Percentiles rank a stretch among this genome's conserved stretches.
Conservation (phyloP, 2,888 invertebrate genomes). For the Microchrysa polita region DNA sequence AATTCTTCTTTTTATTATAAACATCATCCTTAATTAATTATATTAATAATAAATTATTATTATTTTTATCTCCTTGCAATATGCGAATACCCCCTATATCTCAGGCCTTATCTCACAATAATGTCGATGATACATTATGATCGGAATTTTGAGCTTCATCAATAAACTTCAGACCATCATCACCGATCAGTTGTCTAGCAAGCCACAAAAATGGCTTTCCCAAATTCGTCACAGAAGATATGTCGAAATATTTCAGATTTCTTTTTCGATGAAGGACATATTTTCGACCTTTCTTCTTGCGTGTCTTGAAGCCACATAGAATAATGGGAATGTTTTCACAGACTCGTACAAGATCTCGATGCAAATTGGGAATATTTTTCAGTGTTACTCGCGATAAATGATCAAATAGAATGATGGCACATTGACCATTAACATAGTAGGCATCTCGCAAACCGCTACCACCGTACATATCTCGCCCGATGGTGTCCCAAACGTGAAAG, state of each 20-base stretch:
- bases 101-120: too few species aligned
- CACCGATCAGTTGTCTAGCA: constrained; percentile 97
- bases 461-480: constrained; percentile 99
- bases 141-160: constrained; percentile 96
- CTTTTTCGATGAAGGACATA: constrained; percentile 99
- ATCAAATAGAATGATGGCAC: constrained; percentile 99
- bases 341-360: constrained; percentile 97
- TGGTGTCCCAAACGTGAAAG: constrained; percentile 99
- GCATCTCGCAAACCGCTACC: constrained; percentile 99
- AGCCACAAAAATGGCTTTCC: constrained; percentile 99
- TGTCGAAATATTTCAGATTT: constrained; percentile 99
- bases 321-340: constrained; percentile 99
- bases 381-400: constrained; percentile 99
- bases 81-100: too few species aligned
- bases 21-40: too few species aligned
- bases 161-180: constrained; percentile 98
- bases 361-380: constrained; percentile 99
- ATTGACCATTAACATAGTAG: constrained; percentile 98
- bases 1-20: too few species aligned
- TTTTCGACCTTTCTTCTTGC: constrained; percentile 99
- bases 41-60: too few species aligned
- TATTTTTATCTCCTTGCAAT: too few species aligned
- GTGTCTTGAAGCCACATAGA: constrained; percentile 99
- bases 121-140: too few species aligned
- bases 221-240: constrained; percentile 99